These are phyloP conservation scores for Rotaria magnacalcarata DNA, from an alignment of 2,888 invertebrate species.

Conservation along the genomic window DNA sequence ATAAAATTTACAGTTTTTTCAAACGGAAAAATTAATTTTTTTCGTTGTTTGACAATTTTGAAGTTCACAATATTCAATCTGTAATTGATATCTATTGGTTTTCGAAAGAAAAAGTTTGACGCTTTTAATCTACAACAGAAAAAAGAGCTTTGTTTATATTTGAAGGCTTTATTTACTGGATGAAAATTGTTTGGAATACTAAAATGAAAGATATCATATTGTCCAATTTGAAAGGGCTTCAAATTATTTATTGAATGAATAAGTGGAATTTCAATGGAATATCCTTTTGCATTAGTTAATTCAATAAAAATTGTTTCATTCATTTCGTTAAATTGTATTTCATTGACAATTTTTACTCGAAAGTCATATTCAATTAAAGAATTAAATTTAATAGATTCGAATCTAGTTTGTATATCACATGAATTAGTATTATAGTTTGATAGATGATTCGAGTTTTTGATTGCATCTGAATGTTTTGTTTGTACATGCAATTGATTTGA, in stretches of 20 bases:
- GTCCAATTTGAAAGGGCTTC: not conserved
- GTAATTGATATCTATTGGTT: not conserved
- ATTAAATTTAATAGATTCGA: not conserved
- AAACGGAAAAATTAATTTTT: not conserved
- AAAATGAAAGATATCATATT: not conserved
- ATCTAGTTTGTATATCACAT: not conserved
- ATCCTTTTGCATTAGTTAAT: not conserved
- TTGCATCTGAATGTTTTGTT: not conserved
- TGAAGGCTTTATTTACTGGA: not conserved
- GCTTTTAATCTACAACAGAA: not conserved
- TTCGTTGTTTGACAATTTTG: constrained; percentile 9
- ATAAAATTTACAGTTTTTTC: not conserved
- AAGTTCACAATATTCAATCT: constrained; percentile 6
- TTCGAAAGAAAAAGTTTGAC: not conserved
- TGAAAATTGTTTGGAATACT: not conserved
- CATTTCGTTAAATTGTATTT: not conserved
- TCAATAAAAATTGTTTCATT: not conserved
- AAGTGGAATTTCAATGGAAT: not conserved
- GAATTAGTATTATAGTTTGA: not conserved
- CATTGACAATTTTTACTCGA: not conserved
- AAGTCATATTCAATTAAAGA: not conserved
- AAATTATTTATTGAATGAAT: not conserved
- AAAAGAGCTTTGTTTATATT: not conserved
- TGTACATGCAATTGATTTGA: not conserved
- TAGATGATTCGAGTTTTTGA: not conserved